Evolutionary conservation across 2,888 invertebrate genomes (phyloP).

Genomic region (Thymelicus acteon): DNA sequence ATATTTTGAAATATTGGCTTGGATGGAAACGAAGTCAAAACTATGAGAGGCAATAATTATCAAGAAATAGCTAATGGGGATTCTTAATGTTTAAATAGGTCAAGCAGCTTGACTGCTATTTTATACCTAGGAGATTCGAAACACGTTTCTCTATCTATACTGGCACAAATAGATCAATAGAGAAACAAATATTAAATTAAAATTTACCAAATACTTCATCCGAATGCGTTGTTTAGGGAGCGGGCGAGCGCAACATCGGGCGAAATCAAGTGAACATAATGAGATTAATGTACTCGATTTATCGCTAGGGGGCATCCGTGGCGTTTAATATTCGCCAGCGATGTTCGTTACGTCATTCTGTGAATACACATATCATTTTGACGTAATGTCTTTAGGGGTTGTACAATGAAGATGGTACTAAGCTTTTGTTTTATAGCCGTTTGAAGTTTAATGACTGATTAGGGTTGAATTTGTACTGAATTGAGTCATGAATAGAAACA

Average conservation of each 20-base stretch:
- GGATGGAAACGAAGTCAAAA: no score
- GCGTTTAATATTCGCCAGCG: slow-evolving; percentile 31
- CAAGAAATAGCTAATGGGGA: no score
- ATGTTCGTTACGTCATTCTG: slow-evolving; percentile 41
- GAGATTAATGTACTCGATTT: slow-evolving; percentile 66
- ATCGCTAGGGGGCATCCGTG: slow-evolving; percentile 44
- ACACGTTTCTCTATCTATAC: no score
- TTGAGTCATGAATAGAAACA: not conserved
- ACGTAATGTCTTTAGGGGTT: slow-evolving; percentile 10
- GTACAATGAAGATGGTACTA: not conserved
- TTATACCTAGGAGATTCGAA: no score
- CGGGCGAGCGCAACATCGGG: slow-evolving; percentile 42
- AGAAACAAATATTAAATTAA: slow-evolving; percentile 25
- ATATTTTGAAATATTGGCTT: no score
- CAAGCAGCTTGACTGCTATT: no score
- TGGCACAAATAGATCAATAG: not conserved
- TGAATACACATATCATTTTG: slow-evolving; percentile 22
- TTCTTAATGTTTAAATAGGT: no score
- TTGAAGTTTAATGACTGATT: slow-evolving; percentile 13
- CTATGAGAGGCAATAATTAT: no score
- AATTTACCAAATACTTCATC: slow-evolving; percentile 17
- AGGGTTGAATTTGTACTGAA: not conserved
- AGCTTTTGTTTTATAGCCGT: slow-evolving; percentile 7
- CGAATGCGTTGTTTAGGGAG: slow-evolving; percentile 28
- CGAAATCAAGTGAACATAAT: slow-evolving; percentile 67